Conservation (phyloP, 1,140 invertebrate species). For the Monochamus saltuarius region DNA sequence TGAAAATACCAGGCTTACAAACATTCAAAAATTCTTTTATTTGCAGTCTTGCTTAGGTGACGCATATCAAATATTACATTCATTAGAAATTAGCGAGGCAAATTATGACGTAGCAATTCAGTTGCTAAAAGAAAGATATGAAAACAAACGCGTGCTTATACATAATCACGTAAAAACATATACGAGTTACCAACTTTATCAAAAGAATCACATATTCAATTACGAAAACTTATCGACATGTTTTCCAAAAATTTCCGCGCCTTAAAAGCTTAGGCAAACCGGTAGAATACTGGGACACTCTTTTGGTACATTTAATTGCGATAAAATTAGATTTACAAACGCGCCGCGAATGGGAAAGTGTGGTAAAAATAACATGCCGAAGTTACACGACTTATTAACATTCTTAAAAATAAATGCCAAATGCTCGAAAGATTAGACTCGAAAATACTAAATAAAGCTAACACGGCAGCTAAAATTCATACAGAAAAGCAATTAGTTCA, state of each 20-base stretch:
- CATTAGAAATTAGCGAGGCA: constrained; percentile 11
- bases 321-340: constrained; percentile 6
- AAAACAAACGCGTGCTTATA: constrained; percentile 8
- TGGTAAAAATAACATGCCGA: constrained; percentile 1
- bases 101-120: constrained; percentile 5
- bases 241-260: constrained; percentile 9
- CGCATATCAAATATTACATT: constrained; percentile 7
- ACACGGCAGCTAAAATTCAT: no score
- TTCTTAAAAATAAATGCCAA: constrained; percentile 18
- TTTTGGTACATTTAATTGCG: constrained; percentile 9
- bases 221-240: background rate
- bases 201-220: background rate
- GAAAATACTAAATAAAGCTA: no score
- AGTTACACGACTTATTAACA: background rate
- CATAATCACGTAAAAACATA: constrained; percentile 6
- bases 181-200: constrained; percentile 2
- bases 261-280: constrained; percentile 6
- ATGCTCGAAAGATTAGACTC: background rate
- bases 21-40: constrained; percentile 14
- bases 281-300: constrained; percentile 12
- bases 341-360: constrained; percentile 5
- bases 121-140: constrained; percentile 3
- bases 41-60: constrained; percentile 12
- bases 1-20: no score
- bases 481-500: no score